phyloP scores from a whole-genome alignment of 1,140 invertebrate species.

The Drosophila cardini region DNA sequence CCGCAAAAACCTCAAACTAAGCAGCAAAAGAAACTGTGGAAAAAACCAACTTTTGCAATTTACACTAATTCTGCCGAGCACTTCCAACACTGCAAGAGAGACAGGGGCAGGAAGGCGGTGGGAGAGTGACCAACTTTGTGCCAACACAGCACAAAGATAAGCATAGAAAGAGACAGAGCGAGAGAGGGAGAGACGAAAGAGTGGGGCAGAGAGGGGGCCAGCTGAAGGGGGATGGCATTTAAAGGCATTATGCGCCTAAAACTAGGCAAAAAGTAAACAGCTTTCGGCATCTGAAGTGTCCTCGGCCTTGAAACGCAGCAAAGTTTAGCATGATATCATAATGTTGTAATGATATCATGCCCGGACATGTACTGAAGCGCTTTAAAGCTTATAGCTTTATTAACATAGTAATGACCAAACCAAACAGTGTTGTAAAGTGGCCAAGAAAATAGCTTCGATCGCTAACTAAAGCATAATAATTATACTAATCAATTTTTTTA shows the following conservation, averaged over 20 bases:
- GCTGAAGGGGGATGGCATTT: not conserved
- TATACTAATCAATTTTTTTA: no score
- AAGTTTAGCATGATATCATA: conserved; percentile 11
- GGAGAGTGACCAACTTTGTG: conserved; percentile 12
- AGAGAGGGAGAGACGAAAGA: no score
- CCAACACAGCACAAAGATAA: conserved; percentile 31
- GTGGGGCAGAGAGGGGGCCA: no score
- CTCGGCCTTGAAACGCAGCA: conserved; percentile 29
- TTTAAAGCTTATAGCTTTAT: not conserved
- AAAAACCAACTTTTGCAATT: conserved; percentile 49
- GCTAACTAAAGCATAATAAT: not conserved
- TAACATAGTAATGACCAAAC: not conserved
- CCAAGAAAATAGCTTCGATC: not conserved
- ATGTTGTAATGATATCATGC: conserved; percentile 18
- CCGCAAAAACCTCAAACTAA: conserved; percentile 45
- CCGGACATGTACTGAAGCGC: not conserved
- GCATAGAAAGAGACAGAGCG: conserved; percentile 2
- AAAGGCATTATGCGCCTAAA: conserved; percentile 44
- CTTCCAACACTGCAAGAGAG: not conserved
- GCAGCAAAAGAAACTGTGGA: conserved; percentile 10
- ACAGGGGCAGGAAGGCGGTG: not conserved
- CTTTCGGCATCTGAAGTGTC: not conserved
- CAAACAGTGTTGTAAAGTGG: not conserved
- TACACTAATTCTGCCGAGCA: conserved; percentile 47
- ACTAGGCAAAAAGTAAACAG: conserved; percentile 35